These are phyloP conservation scores for Delia radicum DNA, from an alignment of 1,140 invertebrate genomes.

Conservation along the genomic window DNA sequence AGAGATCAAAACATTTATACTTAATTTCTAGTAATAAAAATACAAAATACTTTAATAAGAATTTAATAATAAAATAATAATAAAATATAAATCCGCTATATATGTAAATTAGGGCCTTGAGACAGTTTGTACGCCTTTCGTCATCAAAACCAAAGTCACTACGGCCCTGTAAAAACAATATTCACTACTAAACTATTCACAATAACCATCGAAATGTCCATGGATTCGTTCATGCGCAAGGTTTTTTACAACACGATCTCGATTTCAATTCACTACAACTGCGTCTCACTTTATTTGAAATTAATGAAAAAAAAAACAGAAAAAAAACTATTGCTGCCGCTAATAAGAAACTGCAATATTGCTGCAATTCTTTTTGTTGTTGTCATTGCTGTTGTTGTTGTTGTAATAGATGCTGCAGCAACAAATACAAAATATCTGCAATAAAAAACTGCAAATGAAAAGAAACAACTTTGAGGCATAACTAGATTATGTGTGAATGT, in stretches of 20 bases:
- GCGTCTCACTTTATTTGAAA: background rate
- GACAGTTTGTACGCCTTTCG: background rate
- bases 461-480: background rate
- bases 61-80: too few relatives aligned
- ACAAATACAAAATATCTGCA: background rate
- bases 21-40: too few relatives aligned
- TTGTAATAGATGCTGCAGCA: background rate
- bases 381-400: background rate
- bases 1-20: too few relatives aligned
- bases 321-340: background rate
- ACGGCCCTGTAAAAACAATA: background rate
- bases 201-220: constrained; percentile 37
- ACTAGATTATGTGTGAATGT: background rate
- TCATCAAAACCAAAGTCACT: background rate
- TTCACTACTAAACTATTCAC: background rate
- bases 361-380: too few relatives aligned
- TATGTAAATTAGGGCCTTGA: background rate
- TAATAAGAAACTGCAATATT: background rate
- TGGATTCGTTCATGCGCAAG: constrained; percentile 55
- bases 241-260: constrained; percentile 36
- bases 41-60: too few relatives aligned
- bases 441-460: background rate
- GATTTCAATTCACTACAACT: constrained; percentile 21
- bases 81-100: background rate
- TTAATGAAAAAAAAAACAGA: background rate